phyloP scores from a whole-genome alignment of 2,888 invertebrate species.

The Ennomos quercinarius region DNA sequence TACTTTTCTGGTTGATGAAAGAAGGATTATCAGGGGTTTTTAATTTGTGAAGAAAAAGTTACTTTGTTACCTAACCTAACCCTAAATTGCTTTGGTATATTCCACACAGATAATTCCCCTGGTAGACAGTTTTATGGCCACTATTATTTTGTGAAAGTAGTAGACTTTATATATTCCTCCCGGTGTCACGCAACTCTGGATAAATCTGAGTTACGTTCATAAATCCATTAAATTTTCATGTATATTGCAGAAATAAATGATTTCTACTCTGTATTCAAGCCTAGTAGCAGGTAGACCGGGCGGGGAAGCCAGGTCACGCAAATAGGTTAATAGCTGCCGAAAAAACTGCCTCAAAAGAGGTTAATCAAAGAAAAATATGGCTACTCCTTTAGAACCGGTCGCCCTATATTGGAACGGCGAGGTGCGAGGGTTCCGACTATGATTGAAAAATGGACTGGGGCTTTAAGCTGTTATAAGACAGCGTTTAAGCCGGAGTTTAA shows the following conservation, averaged over 20 bases:
- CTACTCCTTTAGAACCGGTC: conserved; percentile 55
- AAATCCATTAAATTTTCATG: conserved; percentile 33
- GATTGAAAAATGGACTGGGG: conserved; percentile 34
- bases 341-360: conserved; percentile 63
- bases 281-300: conserved; percentile 39
- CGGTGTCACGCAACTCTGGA: conserved; percentile 16
- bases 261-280: conserved; percentile 40
- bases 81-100: background rate
- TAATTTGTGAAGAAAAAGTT: background rate
- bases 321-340: conserved; percentile 71
- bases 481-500: conserved; percentile 29
- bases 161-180: conserved; percentile 11
- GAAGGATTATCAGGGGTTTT: too few relatives aligned
- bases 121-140: background rate
- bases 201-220: conserved; percentile 23
- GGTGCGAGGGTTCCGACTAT: conserved; percentile 29
- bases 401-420: conserved; percentile 50
- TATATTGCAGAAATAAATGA: conserved; percentile 36
- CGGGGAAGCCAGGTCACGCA: conserved; percentile 65
- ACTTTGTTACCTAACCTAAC: background rate
- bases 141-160: conserved; percentile 5
- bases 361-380: conserved; percentile 69
- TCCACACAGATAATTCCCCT: conserved; percentile 1
- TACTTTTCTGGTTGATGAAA: too few relatives aligned
- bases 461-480: conserved; percentile 31